phyloP scores from a whole-genome alignment of 2,797 vertebrate species.

The Macroramphosus scolopax region DNA sequence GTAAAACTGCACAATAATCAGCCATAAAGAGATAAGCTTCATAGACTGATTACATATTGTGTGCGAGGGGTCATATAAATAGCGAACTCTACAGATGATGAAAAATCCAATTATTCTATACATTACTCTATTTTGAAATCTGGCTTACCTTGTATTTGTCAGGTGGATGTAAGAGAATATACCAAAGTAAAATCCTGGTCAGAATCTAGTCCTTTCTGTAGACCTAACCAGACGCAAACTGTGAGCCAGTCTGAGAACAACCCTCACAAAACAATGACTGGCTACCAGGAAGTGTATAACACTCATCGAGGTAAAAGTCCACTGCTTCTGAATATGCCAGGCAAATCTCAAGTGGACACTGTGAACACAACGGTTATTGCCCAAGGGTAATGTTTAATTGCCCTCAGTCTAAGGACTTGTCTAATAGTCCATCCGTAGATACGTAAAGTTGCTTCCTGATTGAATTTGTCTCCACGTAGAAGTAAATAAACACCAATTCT shows the following conservation, averaged over 20 bases:
- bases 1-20: constrained; percentile 2
- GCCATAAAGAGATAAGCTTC: background rate
- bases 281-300: constrained; percentile 54
- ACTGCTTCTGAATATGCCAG: constrained; percentile 2
- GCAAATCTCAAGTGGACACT: constrained; percentile 4
- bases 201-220: no score
- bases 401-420: no score
- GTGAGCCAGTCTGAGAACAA: constrained; percentile 13
- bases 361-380: no score
- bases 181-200: no score
- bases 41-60: background rate
- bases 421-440: no score
- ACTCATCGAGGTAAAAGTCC: constrained; percentile 62
- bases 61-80: background rate
- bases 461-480: no score
- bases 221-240: constrained; percentile 1
- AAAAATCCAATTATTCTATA: background rate
- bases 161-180: no score
- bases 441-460: no score
- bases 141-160: constrained; percentile 39
- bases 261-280: constrained; percentile 2
- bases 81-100: background rate
- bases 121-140: background rate
- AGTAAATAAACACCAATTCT: no score
- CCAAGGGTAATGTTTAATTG: no score